These are phyloP conservation scores for Pelochelys cantorii DNA, from an alignment of 2,797 vertebrate species.

Conservation along the genomic window DNA sequence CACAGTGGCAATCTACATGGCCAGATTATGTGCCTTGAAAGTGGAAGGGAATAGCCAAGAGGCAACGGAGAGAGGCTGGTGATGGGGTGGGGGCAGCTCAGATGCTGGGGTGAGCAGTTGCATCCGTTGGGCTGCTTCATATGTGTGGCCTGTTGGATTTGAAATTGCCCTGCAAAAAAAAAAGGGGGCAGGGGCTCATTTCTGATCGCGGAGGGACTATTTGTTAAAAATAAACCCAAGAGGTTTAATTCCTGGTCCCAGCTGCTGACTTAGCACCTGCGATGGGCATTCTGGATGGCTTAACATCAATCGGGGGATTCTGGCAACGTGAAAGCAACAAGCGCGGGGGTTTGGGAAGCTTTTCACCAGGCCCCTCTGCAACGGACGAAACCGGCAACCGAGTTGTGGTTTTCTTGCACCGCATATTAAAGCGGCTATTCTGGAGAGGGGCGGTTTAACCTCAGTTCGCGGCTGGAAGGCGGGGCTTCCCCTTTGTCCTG, in stretches of 20 bases:
- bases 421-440: constrained; percentile 60
- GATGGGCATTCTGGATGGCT: neutral
- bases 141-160: neutral
- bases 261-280: neutral
- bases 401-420: neutral
- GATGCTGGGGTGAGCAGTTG: neutral
- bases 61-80: neutral
- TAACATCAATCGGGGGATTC: neutral
- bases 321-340: rapidly evolving
- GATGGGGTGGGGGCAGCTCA: neutral
- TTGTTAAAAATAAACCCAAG: neutral
- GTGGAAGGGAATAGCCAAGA: constrained; percentile 27
- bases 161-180: neutral
- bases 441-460: constrained; percentile 54
- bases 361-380: neutral
- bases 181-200: neutral
- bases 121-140: neutral
- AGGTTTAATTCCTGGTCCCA: neutral
- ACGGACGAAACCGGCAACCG: neutral
- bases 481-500: constrained; percentile 61
- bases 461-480: constrained; percentile 46
- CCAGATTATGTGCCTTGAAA: constrained; percentile 58
- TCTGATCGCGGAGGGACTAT: neutral
- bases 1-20: constrained; percentile 48
- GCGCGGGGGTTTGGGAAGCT: neutral